phyloP scores from a whole-genome alignment of 2,113 vertebrate species.

The Arothron firmamentum region DNA sequence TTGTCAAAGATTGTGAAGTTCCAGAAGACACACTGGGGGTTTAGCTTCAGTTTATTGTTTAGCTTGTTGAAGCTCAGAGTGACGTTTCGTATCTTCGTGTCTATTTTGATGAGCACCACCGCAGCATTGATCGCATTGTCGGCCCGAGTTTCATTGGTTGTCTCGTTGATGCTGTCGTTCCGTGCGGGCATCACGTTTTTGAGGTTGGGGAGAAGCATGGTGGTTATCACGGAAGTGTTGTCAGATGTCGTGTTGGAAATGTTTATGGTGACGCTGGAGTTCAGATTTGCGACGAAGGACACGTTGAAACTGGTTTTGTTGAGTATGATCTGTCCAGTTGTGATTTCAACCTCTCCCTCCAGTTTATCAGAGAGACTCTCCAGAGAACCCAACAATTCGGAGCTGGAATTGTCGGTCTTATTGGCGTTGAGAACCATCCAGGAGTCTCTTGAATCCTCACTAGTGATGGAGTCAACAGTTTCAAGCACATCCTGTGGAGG shows the following conservation, averaged over 20 bases:
- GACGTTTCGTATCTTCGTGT: conserved; percentile 47
- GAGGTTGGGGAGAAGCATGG: conserved; percentile 66
- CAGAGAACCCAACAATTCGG: conserved; percentile 69
- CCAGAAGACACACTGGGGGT: conserved; percentile 80
- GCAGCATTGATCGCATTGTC: conserved; percentile 70
- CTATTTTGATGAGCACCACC: conserved; percentile 73
- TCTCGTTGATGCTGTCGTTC: conserved; percentile 3
- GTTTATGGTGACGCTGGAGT: conserved; percentile 45
- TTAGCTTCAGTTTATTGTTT: conserved; percentile 41
- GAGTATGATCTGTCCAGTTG: conserved; percentile 36
- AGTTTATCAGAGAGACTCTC: conserved; percentile 67
- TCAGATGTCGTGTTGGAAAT: conserved; percentile 48
- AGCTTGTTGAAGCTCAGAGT: conserved; percentile 71
- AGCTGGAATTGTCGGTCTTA: conserved; percentile 53
- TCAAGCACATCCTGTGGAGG: conserved; percentile 64
- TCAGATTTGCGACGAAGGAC: conserved; percentile 24
- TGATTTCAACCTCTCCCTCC: conserved; percentile 14
- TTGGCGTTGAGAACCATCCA: conserved; percentile 58
- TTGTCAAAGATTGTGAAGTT: conserved; percentile 62
- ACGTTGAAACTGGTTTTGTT: conserved; percentile 27
- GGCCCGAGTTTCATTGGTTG: conserved; percentile 60
- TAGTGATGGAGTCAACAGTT: conserved; percentile 57
- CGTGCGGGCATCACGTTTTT: conserved; percentile 69
- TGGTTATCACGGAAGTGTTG: conserved; percentile 57
- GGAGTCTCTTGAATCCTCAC: conserved; percentile 18